Base-by-base conservation (phyloP, 2,113 vertebrate species). In the Chascanopsetta lugubris region DNA sequence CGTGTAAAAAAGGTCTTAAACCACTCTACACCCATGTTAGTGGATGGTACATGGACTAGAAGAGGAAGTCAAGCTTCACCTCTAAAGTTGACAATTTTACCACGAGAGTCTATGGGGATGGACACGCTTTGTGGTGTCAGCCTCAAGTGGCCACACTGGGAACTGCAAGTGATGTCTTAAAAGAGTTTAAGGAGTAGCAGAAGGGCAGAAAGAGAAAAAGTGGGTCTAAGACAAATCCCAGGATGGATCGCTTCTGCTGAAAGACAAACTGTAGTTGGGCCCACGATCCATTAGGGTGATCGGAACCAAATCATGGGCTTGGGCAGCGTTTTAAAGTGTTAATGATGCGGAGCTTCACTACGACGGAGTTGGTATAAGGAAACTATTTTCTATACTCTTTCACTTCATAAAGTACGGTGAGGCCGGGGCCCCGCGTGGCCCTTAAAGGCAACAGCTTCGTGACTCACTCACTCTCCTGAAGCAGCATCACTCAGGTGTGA, bases 381-480 rank as follows among this genome's bases (percentile, higher is more conserved):
- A n/a, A n/a, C n/a, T n/a, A n/a, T n/a, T n/a, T n/a, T n/a, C n/a
- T n/a, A n/a, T n/a, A n/a, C n/a, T n/a, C n/a, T n/a, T n/a, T n/a
- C n/a, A 48, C 69, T 68, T 45, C 53, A 67, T 54, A 73, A 68
- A 56, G 25, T 61, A n/a, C 26, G 2, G 47, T 43, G 61, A 58
- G 67, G 54, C 18, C 43, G 68, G 49, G 64, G 49, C 46, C 67
- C 27, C 18, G 48, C 22, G 11, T 50, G 65, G 10, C 22, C 57
- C 72, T 85, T 60, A 80, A 76, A 80, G 45, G 60, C 15, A 26
- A 67, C 64, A 70, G 55, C 70, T 61, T 64, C 73, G 51, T 63
- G 36, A 56, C 48, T 68, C 38, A 29, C 45, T 36, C 26, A 25
- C 47, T 64, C 59, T 73, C 55, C 54, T 63, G 62, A 58, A 72